phyloP scores from a whole-genome alignment of 2,888 invertebrate species.

The Temnothorax rugatulus region DNA sequence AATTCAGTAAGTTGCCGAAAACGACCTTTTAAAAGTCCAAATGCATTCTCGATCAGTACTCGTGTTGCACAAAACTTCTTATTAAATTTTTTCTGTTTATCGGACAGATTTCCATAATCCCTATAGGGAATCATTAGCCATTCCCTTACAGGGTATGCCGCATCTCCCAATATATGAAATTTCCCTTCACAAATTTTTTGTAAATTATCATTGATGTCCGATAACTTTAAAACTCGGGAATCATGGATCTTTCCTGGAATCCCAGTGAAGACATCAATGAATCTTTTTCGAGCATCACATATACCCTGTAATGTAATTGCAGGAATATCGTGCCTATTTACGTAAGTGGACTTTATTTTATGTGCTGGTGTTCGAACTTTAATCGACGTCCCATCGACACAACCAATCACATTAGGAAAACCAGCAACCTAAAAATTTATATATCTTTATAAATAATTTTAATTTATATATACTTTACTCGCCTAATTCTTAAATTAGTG shows the following conservation, averaged over 20 bases:
- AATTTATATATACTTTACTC: too few species aligned
- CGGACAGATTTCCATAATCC: conserved; percentile 74
- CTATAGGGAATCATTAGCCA: conserved; percentile 79
- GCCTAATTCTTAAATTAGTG: too few species aligned
- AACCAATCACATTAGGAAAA: too few species aligned
- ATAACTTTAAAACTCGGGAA: conserved; percentile 69
- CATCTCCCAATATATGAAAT: conserved; percentile 73
- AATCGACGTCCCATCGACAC: too few species aligned
- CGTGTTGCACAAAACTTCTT: conserved; percentile 72
- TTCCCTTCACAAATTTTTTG: conserved; percentile 45
- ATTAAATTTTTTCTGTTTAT: conserved; percentile 75
- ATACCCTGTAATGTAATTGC: too few species aligned
- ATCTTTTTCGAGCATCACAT: conserved; percentile 73
- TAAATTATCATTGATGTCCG: conserved; percentile 57
- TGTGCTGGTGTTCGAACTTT: too few species aligned
- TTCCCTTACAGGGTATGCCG: conserved; percentile 72
- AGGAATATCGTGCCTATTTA: conserved; percentile 54
- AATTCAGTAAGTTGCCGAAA: too few species aligned
- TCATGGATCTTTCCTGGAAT: conserved; percentile 75
- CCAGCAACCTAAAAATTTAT: too few species aligned
- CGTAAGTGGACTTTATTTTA: too few species aligned
- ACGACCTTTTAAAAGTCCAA: too few species aligned
- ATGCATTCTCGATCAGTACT: too few species aligned
- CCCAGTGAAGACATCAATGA: conserved; percentile 74
- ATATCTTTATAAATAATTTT: too few species aligned